A percentile compares a stretch with the other conserved stretches of the same genome.
Conservation (phyloP, 1,140 invertebrate genomes). For the Rhyzopertha dominica region DNA sequence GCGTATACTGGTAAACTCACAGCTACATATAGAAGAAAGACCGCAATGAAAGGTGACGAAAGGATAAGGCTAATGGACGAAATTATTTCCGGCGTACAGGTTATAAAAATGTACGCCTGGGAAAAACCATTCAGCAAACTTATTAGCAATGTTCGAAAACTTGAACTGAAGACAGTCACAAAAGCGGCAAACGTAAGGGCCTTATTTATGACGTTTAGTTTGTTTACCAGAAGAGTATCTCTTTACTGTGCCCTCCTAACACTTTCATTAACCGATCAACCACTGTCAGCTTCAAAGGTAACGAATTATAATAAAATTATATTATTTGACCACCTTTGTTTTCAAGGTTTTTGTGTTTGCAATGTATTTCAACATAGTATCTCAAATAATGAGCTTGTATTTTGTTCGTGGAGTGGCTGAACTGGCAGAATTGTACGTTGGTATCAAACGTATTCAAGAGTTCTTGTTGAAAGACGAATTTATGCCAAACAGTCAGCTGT, state of each 20-base stretch:
- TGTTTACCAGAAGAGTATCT: constrained; percentile 60
- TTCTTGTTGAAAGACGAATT: constrained; percentile 31
- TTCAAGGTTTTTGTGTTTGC: constrained; percentile 57
- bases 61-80: constrained; percentile 69
- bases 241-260: constrained; percentile 56
- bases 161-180: constrained; percentile 54
- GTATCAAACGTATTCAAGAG: constrained; percentile 4
- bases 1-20: constrained; percentile 59
- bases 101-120: constrained; percentile 77
- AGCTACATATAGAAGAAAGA: constrained; percentile 54
- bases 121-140: constrained; percentile 60
- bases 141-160: constrained; percentile 49
- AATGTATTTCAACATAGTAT: constrained; percentile 59
- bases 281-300: constrained; percentile 52
- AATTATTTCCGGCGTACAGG: constrained; percentile 59
- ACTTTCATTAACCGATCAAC: constrained; percentile 49
- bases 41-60: constrained; percentile 62
- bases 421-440: constrained; percentile 8
- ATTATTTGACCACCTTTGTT: constrained; percentile 4
- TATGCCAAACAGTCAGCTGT: constrained; percentile 16
- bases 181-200: constrained; percentile 60
- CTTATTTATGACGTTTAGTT: constrained; percentile 62
- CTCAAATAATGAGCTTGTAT: constrained; percentile 55
- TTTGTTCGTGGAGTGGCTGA: constrained; percentile 1
- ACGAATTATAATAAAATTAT: constrained; percentile 13